Conservation (phyloP, 1,140 invertebrate genomes). For the Phymorhynchus buccinoides region DNA sequence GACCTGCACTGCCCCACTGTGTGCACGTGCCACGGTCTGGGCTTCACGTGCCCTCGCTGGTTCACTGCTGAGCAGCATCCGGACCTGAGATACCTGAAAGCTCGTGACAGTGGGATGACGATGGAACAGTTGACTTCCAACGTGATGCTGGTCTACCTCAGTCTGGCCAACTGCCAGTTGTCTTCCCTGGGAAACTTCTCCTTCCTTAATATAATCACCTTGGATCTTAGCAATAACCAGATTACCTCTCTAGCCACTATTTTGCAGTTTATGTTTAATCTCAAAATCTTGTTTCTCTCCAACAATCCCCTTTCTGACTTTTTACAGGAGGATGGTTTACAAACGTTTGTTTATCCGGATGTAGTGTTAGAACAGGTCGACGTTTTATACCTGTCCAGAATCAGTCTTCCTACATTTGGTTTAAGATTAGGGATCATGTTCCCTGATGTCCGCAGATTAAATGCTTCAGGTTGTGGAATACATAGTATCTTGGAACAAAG, state of each 20-base stretch:
- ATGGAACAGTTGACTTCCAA: neutral
- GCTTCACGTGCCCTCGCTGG: neutral
- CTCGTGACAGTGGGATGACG: neutral
- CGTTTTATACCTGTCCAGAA: neutral
- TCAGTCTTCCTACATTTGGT: neutral
- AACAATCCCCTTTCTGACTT: neutral
- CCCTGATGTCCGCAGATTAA: neutral
- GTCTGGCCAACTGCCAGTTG: neutral
- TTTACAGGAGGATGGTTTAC: neutral
- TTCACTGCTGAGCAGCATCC: neutral
- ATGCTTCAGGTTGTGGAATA: neutral
- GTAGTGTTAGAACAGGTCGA: neutral
- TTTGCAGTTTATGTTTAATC: neutral
- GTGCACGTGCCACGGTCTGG: conserved; percentile 10
- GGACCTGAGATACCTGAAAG: neutral
- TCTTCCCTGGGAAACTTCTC: neutral
- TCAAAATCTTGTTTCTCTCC: neutral
- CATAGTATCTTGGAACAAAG: neutral
- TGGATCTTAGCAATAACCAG: neutral
- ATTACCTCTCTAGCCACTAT: neutral
- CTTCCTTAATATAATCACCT: neutral
- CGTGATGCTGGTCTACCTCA: neutral
- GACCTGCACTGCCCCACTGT: conserved; percentile 67
- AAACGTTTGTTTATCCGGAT: neutral
- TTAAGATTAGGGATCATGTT: neutral